These are phyloP conservation scores for Anas capensis DNA, from an alignment of 2,797 vertebrate genomes.

Conservation along the genomic window DNA sequence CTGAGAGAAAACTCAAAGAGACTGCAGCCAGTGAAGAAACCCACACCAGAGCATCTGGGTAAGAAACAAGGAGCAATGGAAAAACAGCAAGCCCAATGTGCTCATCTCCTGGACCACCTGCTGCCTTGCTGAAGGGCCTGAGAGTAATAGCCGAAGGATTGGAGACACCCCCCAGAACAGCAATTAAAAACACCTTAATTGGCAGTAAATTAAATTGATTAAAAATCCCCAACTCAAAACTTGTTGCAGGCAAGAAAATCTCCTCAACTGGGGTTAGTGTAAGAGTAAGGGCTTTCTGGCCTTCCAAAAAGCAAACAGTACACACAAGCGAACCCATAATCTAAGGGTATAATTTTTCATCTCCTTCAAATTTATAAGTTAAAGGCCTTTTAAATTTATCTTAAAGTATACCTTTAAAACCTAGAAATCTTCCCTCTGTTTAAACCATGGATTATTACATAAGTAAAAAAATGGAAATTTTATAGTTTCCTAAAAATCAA, in stretches of 20 bases:
- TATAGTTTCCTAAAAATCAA: not conserved
- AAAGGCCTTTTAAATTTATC: not conserved
- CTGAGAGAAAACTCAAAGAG: not conserved
- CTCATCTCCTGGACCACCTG: not conserved
- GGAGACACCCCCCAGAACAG: not conserved
- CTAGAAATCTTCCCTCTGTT: not conserved
- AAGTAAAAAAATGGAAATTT: not conserved
- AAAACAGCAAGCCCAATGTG: not conserved
- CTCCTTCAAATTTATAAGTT: not conserved
- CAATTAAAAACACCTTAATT: not conserved
- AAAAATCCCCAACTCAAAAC: not conserved
- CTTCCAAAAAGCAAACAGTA: not conserved
- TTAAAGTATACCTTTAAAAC: not conserved
- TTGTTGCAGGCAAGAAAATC: too few species aligned
- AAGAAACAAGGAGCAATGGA: not conserved
- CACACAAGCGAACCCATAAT: not conserved
- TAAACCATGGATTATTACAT: not conserved
- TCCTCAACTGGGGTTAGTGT: not conserved
- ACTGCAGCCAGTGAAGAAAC: not conserved
- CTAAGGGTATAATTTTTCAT: not conserved
- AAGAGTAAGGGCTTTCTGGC: not conserved
- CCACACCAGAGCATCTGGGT: rapidly evolving
- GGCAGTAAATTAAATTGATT: not conserved
- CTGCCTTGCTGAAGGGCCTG: not conserved
- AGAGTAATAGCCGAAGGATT: not conserved